Evolutionary conservation across 2,888 invertebrate species (phyloP), one percentile per base, ranked within the genome.

Genomic region (Thecophora atra): DNA sequence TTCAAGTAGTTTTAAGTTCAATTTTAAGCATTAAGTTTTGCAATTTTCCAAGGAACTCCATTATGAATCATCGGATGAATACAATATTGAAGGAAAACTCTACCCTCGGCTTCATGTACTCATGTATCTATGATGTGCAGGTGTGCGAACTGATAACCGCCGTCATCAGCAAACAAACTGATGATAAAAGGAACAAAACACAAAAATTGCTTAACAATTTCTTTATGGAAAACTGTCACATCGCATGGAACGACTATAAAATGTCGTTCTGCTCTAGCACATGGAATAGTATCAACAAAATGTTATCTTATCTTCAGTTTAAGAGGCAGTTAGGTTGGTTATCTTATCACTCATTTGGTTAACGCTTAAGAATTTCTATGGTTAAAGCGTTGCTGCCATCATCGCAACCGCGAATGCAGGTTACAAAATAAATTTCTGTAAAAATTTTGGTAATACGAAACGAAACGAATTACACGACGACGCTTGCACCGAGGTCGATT

Each of bases 281-380:
- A 8, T 21, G 1, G n/a, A 17, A 19, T 21, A 8, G 6, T 21
- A 69, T 47, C 60, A 11, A 2, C 3, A 11, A 37, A 24, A 4
- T n/a, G 7, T 67, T 72, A 72, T 72, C 72, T 72, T 72, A 72
- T 68, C 72, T 42, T 11, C 37, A 37, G 0, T 37, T 37, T 37
- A 8, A 4, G 2, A 4, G 7, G 19, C 26, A 51, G 11, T 24
- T 70, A 17, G 13, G 3, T 56, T 51, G 1, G 19, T 52, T 70
- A 70, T 70, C 62, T 70, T 70, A 70, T 70, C 70, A 37, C 30
- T 4, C 64, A 68, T 68, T 72, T 68, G 63, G 69, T 19, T 56
- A 68, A 66, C 54, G 54, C 70, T 63, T 30, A 58, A 28, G 66
- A 65, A 71, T 71, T 71, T 44, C 51, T 71, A 64, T 65, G 71